Conservation (phyloP, 2,113 vertebrate species). For the Ophiodon elongatus region DNA sequence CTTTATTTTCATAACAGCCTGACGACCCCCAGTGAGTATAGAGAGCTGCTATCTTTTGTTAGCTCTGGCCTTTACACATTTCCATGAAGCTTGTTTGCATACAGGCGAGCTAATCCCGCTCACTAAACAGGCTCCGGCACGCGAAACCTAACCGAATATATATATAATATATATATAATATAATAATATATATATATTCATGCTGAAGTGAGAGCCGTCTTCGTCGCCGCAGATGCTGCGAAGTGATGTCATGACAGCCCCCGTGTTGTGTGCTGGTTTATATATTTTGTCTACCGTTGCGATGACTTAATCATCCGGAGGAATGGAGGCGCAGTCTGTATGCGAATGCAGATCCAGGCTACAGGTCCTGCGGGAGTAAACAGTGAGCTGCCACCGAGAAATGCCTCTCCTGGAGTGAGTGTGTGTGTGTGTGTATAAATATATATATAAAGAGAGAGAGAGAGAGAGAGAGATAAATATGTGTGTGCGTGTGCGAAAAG, state of each 20-base stretch:
- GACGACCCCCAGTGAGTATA: conserved; percentile 59
- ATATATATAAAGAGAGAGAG: background rate
- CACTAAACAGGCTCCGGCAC: conserved; percentile 57
- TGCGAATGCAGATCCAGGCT: conserved; percentile 73
- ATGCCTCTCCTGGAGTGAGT: conserved; percentile 55
- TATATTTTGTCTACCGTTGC: conserved; percentile 65
- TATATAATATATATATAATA: conserved; percentile 2
- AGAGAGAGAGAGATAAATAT: background rate
- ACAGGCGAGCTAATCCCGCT: conserved; percentile 65
- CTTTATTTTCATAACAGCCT: conserved; percentile 70
- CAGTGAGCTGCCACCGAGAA: conserved; percentile 72
- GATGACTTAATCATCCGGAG: conserved; percentile 64
- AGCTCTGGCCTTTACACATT: conserved; percentile 65
- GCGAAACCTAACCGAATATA: conserved; percentile 30
- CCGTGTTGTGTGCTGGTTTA: conserved; percentile 50
- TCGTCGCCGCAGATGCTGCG: conserved; percentile 24
- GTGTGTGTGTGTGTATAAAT: conserved; percentile 5
- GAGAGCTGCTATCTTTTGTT: conserved; percentile 69
- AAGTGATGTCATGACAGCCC: conserved; percentile 39
- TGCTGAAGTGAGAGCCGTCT: conserved; percentile 4
- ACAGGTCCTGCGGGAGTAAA: conserved; percentile 77
- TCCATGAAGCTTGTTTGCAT: conserved; percentile 70
- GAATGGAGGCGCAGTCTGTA: conserved; percentile 51
- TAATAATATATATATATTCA: conserved; percentile 18
- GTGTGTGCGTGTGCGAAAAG: conserved; percentile 4